A percentile compares a stretch with the other conserved stretches of the same genome.
phyloP scores from a whole-genome alignment of 2,888 invertebrate species.

The Sialis lutaria region DNA sequence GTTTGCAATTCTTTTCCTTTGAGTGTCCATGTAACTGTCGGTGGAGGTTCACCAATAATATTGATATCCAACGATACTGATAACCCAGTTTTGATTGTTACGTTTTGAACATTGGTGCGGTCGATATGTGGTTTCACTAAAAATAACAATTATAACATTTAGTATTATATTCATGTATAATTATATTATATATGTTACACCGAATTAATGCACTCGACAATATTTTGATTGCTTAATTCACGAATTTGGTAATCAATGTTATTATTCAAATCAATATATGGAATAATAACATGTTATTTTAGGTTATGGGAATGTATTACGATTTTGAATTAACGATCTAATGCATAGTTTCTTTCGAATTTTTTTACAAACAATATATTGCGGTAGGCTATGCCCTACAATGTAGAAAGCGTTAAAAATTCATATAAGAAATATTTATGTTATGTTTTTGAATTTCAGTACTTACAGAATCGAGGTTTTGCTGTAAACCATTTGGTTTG shows the following conservation, averaged over 20 bases:
- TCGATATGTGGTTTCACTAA: constrained; percentile 89
- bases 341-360: not conserved
- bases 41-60: constrained; percentile 85
- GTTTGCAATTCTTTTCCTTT: constrained; percentile 48
- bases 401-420: no score
- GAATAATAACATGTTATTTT: not conserved
- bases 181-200: not conserved
- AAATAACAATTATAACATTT: constrained; percentile 14
- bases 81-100: constrained; percentile 75
- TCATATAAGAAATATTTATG: no score
- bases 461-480: constrained; percentile 74
- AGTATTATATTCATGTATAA: constrained; percentile 3
- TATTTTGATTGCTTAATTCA: no score
- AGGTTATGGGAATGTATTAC: no score
- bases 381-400: no score
- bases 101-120: constrained; percentile 69
- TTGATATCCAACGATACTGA: constrained; percentile 75
- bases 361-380: not conserved
- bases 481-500: constrained; percentile 84
- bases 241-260: not conserved
- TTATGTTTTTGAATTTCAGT: constrained; percentile 5
- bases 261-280: not conserved
- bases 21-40: constrained; percentile 78
- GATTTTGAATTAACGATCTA: no score
- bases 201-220: not conserved